Base-by-base conservation (phyloP, 2,888 invertebrate species). In the Aphidoletes aphidimyza region DNA sequence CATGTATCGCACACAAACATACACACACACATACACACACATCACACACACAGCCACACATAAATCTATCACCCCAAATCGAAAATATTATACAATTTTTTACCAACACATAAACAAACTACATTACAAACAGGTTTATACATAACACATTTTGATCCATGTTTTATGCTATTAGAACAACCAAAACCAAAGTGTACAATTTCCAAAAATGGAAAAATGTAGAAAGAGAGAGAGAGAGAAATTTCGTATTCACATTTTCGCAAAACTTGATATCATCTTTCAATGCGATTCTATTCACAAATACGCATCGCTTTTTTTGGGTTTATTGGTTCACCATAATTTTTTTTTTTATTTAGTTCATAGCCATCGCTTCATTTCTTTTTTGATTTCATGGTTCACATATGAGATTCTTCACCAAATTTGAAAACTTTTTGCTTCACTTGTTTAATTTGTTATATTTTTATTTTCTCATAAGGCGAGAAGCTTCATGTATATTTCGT, bases 271-370 rank as follows among this genome's bases (percentile, higher is more conserved):
- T 30, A 69, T 69, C 69, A 69, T 69, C 69, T 1, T 54, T 22
- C 2, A 22, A 54, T 54, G 69, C n/a, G 69, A 69, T 69, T 14
- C 34, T 47, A 17, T 69, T 69, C 69, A 69, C 69, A 69, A 69
- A n/a, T n/a, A n/a, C 17, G 69, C 26, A 30, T 69, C 26, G 34
- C 69, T 69, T 47, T 54, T 69, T 69, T 69, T 30, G 69, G 69
- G 69, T 69, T 69, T 30, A 69, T 69, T 69, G 69, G 69, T 69
- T 69, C 69, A 69, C 69, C n/a, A n/a, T n/a, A n/a, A n/a, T n/a
- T n/a, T n/a, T n/a, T n/a, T n/a, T n/a, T n/a, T n/a, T n/a, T n/a
- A n/a, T 69, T 69, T 30, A 69, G 42, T 42, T 42, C 69, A 69
- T 30, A 2, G 69, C 34, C 47, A 19, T 1, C n/a, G 30, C 14